A percentile compares a stretch with the other conserved stretches of the same genome.
Conservation (phyloP, 2,888 invertebrate species). For the Fragum fragum region DNA sequence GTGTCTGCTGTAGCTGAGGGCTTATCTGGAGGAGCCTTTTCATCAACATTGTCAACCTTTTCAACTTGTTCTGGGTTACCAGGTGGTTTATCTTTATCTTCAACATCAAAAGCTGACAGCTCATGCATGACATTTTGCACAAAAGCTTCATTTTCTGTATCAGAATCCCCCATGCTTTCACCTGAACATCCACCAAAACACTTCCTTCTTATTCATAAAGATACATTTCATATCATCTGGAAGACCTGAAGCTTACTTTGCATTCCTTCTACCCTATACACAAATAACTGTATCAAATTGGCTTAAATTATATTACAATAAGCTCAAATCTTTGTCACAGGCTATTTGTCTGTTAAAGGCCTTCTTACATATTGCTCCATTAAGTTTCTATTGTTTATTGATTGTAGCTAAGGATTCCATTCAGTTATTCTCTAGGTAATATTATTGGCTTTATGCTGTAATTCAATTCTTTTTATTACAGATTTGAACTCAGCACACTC, state of each 20-base stretch:
- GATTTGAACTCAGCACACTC: not conserved
- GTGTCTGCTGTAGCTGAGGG: conserved; percentile 16
- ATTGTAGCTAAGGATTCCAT: too few species aligned
- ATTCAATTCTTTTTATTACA: not conserved
- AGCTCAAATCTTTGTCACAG: too few species aligned
- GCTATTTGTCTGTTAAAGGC: too few species aligned
- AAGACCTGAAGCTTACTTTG: too few species aligned
- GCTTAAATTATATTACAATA: not conserved
- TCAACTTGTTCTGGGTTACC: conserved; percentile 11
- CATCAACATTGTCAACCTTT: conserved; percentile 11
- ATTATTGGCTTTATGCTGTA: not conserved
- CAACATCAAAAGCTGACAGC: conserved; percentile 68
- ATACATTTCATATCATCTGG: too few species aligned
- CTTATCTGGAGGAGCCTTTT: conserved; percentile 1
- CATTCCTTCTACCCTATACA: too few species aligned
- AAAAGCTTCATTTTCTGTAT: conserved; percentile 62
- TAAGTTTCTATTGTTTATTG: too few species aligned
- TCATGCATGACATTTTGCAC: conserved; percentile 69
- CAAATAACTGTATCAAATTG: too few species aligned
- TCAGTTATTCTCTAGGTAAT: not conserved
- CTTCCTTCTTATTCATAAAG: too few species aligned
- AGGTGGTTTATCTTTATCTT: conserved; percentile 48
- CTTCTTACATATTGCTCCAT: too few species aligned
- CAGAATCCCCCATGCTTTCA: conserved; percentile 61
- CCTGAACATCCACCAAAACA: too few species aligned